Conservation (phyloP, 2,113 vertebrate genomes). For the Scartelaos histophorus region DNA sequence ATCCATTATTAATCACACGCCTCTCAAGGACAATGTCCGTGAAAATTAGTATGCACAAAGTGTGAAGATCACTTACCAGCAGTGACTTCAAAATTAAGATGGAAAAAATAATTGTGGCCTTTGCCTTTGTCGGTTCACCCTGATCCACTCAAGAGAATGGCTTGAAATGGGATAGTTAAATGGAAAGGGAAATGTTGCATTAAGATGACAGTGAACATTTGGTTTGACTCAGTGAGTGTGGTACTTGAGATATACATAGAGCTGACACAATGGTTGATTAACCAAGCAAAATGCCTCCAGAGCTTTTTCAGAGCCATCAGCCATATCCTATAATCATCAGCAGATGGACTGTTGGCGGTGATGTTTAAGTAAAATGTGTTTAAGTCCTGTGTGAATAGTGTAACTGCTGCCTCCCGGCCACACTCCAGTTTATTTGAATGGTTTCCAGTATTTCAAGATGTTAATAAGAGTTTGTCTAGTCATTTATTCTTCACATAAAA, state of each 20-base stretch:
- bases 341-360: neutral
- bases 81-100: slow-evolving; percentile 53
- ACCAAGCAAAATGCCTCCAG: slow-evolving; percentile 2
- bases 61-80: slow-evolving; percentile 60
- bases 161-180: slow-evolving; percentile 14
- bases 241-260: slow-evolving; percentile 1
- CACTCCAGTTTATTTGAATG: neutral
- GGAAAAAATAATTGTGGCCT: slow-evolving; percentile 39
- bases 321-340: slow-evolving; percentile 2
- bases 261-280: slow-evolving; percentile 2
- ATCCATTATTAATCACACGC: slow-evolving; percentile 72
- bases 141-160: slow-evolving; percentile 37
- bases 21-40: slow-evolving; percentile 65
- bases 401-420: neutral
- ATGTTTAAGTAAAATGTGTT: slow-evolving; percentile 7
- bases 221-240: neutral
- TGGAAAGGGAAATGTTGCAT: neutral
- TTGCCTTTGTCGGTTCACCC: slow-evolving; percentile 31
- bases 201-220: slow-evolving; percentile 11
- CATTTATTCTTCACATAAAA: slow-evolving; percentile 14
- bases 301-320: slow-evolving; percentile 14
- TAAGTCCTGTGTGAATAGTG: slow-evolving; percentile 2
- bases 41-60: slow-evolving; percentile 69
- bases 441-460: slow-evolving; percentile 17
- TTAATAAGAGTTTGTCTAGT: slow-evolving; percentile 16